Conservation (phyloP, 2,888 invertebrate genomes). For the Cantharis rustica region DNA sequence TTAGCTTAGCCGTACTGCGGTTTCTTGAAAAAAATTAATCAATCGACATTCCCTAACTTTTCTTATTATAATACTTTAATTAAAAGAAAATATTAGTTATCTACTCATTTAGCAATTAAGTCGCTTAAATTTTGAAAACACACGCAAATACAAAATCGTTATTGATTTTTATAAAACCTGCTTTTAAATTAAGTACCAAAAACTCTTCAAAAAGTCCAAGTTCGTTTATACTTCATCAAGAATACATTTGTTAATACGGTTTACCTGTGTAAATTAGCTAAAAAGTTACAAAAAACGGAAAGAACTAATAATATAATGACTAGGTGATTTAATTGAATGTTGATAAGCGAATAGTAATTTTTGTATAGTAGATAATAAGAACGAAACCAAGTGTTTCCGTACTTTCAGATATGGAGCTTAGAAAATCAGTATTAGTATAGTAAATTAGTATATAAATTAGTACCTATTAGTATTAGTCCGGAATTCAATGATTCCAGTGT, state of each 20-base stretch:
- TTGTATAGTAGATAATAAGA: too few relatives aligned
- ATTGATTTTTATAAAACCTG: background rate
- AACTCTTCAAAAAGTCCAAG: background rate
- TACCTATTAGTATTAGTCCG: too few relatives aligned
- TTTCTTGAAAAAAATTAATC: conserved; percentile 24
- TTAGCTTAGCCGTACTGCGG: conserved; percentile 15
- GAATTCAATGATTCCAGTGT: too few relatives aligned
- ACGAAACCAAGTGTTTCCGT: too few relatives aligned
- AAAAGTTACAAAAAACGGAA: too few relatives aligned
- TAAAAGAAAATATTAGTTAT: conserved; percentile 23
- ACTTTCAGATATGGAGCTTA: too few relatives aligned
- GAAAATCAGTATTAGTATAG: too few relatives aligned
- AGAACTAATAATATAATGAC: too few relatives aligned
- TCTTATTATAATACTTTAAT: conserved; percentile 25
- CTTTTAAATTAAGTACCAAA: background rate
- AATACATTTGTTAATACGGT: background rate
- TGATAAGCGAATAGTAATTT: too few relatives aligned
- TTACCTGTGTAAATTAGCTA: background rate
- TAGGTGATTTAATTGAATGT: too few relatives aligned
- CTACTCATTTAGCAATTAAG: conserved; percentile 16
- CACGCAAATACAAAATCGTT: background rate
- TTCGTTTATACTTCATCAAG: background rate
- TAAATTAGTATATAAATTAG: too few relatives aligned
- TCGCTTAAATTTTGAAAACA: background rate
- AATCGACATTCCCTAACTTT: conserved; percentile 27